Evolutionary conservation across 1,140 invertebrate genomes (phyloP).

Genomic region (Berghia stephanieae): DNA sequence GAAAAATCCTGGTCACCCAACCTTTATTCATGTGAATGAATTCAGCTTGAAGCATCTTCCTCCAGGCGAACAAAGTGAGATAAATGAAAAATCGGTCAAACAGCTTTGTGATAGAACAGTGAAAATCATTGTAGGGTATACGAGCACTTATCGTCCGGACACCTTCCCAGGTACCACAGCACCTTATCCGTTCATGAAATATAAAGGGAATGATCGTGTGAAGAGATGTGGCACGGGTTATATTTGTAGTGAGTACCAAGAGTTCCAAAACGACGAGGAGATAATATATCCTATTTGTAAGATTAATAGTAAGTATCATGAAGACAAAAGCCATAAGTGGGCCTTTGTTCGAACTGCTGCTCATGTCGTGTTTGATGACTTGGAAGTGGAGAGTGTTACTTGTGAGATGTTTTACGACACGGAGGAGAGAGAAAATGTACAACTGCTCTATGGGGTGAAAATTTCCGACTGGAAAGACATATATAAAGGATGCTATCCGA

Average conservation of each 20-base stretch:
- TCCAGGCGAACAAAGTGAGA: background rate
- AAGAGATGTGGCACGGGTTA: background rate
- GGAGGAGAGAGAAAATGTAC: too few relatives aligned
- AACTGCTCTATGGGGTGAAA: too few relatives aligned
- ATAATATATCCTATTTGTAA: background rate
- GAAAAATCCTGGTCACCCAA: background rate
- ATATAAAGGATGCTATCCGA: too few relatives aligned
- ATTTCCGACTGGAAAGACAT: too few relatives aligned
- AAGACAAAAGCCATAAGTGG: background rate
- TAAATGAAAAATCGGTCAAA: background rate
- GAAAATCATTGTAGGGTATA: background rate
- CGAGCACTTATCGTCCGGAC: background rate
- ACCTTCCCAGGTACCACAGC: background rate
- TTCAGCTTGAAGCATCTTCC: background rate
- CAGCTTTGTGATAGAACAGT: background rate
- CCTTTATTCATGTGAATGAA: background rate
- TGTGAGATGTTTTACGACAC: background rate
- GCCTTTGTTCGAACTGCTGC: background rate
- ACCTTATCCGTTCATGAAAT: background rate
- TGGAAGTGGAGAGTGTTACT: background rate
- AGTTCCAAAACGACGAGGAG: too few relatives aligned
- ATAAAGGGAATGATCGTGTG: background rate
- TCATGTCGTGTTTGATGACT: background rate
- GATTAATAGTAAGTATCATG: too few relatives aligned
- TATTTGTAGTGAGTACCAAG: background rate